These are phyloP conservation scores for Chrysina gloriosa DNA, from an alignment of 2,888 invertebrate species.

Conservation along the genomic window DNA sequence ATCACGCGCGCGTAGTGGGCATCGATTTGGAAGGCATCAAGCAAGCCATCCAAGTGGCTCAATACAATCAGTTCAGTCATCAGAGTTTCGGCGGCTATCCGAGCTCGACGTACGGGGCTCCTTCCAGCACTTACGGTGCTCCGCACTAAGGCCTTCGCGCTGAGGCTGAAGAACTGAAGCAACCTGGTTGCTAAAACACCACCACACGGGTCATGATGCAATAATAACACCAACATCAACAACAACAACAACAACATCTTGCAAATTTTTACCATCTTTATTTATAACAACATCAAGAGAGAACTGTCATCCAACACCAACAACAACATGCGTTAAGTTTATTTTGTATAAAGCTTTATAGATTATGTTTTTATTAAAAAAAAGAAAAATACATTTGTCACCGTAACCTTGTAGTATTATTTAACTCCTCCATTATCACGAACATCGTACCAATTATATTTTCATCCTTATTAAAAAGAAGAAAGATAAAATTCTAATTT, in stretches of 20 bases:
- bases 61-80: slow-evolving; percentile 78
- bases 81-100: slow-evolving; percentile 67
- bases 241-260: neutral
- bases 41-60: slow-evolving; percentile 89
- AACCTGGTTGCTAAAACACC: slow-evolving; percentile 50
- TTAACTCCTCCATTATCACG: too few relatives aligned
- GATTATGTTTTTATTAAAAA: slow-evolving; percentile 60
- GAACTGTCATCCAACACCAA: slow-evolving; percentile 31
- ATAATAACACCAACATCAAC: slow-evolving; percentile 46
- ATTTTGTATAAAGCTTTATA: slow-evolving; percentile 67
- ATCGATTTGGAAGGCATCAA: slow-evolving; percentile 88
- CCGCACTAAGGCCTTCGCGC: slow-evolving; percentile 62
- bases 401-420: slow-evolving; percentile 59
- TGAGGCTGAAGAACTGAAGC: slow-evolving; percentile 48
- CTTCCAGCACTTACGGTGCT: slow-evolving; percentile 77
- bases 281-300: slow-evolving; percentile 17
- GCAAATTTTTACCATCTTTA: neutral
- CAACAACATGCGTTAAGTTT: slow-evolving; percentile 52
- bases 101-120: slow-evolving; percentile 66
- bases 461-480: too few relatives aligned
- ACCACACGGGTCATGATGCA: slow-evolving; percentile 65
- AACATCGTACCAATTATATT: too few relatives aligned
- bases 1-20: slow-evolving; percentile 76
- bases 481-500: too few relatives aligned
- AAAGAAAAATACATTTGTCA: slow-evolving; percentile 68